These are phyloP conservation scores for Limnephilus marmoratus DNA, from an alignment of 2,888 invertebrate species.

Conservation along the genomic window DNA sequence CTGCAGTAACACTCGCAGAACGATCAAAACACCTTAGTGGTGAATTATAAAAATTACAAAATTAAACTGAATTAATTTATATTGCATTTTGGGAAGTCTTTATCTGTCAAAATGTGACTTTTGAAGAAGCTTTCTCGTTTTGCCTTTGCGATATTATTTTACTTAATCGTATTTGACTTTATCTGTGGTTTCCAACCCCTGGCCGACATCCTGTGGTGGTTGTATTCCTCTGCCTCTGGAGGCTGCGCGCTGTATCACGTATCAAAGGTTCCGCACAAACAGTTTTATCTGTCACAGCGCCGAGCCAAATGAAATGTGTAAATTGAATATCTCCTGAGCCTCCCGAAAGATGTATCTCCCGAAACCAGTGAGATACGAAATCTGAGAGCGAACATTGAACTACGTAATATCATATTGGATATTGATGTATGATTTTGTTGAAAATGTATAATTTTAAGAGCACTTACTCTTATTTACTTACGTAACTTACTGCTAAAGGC, in stretches of 20 bases:
- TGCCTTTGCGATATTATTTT: too few relatives aligned
- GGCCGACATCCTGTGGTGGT: neutral
- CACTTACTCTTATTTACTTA: neutral
- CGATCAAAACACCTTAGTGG: too few relatives aligned
- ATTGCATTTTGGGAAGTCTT: neutral
- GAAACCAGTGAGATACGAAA: neutral
- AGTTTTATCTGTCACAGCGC: conserved; percentile 8
- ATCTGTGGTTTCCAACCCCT: neutral
- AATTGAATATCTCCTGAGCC: conserved; percentile 33
- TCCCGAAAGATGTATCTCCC: neutral
- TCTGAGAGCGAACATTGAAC: neutral
- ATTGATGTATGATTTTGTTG: neutral
- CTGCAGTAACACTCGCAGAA: too few relatives aligned
- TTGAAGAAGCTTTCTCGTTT: neutral
- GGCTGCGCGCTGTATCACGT: conserved; percentile 22
- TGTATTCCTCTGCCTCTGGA: neutral
- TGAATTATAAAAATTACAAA: too few relatives aligned
- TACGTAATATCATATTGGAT: neutral
- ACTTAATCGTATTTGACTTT: neutral
- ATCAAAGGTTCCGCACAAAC: conserved; percentile 41
- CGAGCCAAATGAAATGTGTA: conserved; percentile 27
- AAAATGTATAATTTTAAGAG: neutral
- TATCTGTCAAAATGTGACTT: too few relatives aligned
- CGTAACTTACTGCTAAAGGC: too few relatives aligned
- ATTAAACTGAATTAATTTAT: neutral